phyloP scores from a whole-genome alignment of 2,888 invertebrate species.

The Muschampia plurimacula region DNA sequence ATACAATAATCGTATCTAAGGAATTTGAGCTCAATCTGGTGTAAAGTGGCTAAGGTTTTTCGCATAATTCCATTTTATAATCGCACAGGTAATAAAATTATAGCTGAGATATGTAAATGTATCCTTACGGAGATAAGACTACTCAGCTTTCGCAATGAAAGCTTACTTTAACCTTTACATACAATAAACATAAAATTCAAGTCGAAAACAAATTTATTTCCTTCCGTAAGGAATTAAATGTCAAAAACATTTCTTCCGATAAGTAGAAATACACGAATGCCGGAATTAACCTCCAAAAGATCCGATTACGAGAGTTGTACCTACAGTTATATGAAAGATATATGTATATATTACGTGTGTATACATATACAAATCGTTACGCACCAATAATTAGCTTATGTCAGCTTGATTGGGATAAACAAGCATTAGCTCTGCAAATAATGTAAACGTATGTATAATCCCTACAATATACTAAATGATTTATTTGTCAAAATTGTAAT shows the following conservation, averaged over 20 bases:
- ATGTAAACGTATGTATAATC: conserved; percentile 20
- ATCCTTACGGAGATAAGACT: too few species aligned
- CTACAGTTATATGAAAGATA: conserved; percentile 7
- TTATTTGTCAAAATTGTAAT: too few species aligned
- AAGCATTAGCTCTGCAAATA: conserved; percentile 38
- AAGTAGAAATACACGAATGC: conserved; percentile 11
- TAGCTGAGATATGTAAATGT: neutral
- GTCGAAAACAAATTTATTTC: conserved; percentile 14
- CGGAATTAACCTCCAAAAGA: conserved; percentile 18
- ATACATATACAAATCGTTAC: conserved; percentile 16
- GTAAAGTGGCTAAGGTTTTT: neutral
- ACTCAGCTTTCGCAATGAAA: neutral
- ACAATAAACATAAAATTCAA: conserved; percentile 11
- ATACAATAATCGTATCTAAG: too few species aligned
- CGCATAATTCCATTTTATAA: neutral
- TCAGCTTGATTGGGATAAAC: conserved; percentile 38
- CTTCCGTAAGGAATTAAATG: conserved; percentile 20
- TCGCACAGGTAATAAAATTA: neutral
- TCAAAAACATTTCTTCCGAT: conserved; percentile 21
- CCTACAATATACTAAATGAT: neutral
- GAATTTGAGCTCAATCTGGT: neutral
- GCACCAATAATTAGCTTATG: conserved; percentile 32
- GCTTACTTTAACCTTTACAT: neutral
- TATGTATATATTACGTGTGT: neutral
- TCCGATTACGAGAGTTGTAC: conserved; percentile 3